phyloP scores from a whole-genome alignment of 2,113 vertebrate species.

The Lontra canadensis region DNA sequence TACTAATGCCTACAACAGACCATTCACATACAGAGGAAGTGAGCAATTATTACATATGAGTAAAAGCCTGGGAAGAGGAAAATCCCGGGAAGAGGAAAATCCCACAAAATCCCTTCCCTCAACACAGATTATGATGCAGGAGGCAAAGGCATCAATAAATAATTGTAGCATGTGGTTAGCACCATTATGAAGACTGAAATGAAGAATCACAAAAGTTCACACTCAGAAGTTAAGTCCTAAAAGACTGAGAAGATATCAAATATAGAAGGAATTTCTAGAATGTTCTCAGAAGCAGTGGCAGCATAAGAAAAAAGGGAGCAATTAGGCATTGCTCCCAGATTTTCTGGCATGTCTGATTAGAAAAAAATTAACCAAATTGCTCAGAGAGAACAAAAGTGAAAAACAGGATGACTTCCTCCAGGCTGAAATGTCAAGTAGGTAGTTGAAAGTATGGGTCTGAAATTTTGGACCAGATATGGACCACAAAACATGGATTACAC shows the following conservation, averaged over 20 bases:
- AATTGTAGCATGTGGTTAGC: constrained; percentile 33
- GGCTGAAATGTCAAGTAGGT: not conserved
- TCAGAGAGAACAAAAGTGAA: not conserved
- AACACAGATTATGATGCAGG: not conserved
- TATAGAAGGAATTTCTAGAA: constrained; percentile 42
- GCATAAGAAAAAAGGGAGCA: not conserved
- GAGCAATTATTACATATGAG: not conserved
- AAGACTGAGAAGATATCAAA: constrained; percentile 45
- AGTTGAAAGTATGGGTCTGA: not conserved
- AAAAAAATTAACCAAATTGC: constrained; percentile 24
- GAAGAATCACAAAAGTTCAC: not conserved
- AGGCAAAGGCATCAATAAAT: not conserved
- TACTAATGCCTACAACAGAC: not conserved
- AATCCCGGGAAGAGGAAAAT: not conserved
- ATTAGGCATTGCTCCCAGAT: not conserved
- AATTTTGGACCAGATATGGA: not conserved
- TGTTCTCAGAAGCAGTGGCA: constrained; percentile 45
- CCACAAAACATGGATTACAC: not conserved
- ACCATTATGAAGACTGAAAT: constrained; percentile 55
- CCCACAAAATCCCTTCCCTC: not conserved
- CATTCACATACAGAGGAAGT: not conserved
- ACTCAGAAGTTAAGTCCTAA: constrained; percentile 44
- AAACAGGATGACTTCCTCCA: not conserved
- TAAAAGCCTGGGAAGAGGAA: not conserved
- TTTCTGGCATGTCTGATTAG: constrained; percentile 1